Evolutionary conservation across 1,140 invertebrate genomes (phyloP).

Genomic region (Maniola jurtina): DNA sequence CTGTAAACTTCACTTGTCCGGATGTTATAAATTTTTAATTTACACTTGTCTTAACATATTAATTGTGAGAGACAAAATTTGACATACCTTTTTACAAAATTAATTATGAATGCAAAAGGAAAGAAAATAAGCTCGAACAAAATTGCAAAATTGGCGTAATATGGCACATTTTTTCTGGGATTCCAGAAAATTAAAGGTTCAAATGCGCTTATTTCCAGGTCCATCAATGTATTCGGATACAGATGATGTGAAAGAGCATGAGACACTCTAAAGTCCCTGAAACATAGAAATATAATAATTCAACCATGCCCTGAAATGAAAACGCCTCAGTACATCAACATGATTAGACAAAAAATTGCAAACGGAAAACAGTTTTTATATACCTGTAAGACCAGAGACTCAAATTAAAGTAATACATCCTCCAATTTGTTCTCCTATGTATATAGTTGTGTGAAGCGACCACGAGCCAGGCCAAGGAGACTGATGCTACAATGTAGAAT

Average conservation of each 20-base stretch:
- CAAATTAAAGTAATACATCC: conserved; percentile 90
- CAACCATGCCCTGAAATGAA: too few species aligned
- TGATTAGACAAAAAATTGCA: too few species aligned
- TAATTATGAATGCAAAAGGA: conserved; percentile 42
- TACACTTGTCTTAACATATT: too few species aligned
- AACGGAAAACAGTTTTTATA: not conserved
- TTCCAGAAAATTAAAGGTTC: conserved; percentile 85
- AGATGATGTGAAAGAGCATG: conserved; percentile 90
- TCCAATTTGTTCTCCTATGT: conserved; percentile 87
- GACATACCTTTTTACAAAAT: conserved; percentile 43
- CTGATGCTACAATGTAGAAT: conserved; percentile 51
- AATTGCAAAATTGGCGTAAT: conserved; percentile 43
- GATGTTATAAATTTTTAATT: too few species aligned
- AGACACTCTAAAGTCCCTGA: conserved; percentile 86
- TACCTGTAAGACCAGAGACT: conserved; percentile 82
- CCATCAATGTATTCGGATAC: conserved; percentile 88
- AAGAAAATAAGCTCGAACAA: conserved; percentile 44
- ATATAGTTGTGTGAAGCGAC: conserved; percentile 90
- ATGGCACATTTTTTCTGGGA: conserved; percentile 66
- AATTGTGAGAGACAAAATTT: not conserved
- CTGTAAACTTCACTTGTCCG: too few species aligned
- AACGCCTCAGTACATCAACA: too few species aligned
- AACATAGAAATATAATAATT: conserved; percentile 36
- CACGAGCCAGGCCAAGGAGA: conserved; percentile 79
- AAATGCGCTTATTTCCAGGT: conserved; percentile 85